These are phyloP conservation scores for Drosophila ustulata DNA, from an alignment of 2,888 invertebrate species.

Conservation along the genomic window DNA sequence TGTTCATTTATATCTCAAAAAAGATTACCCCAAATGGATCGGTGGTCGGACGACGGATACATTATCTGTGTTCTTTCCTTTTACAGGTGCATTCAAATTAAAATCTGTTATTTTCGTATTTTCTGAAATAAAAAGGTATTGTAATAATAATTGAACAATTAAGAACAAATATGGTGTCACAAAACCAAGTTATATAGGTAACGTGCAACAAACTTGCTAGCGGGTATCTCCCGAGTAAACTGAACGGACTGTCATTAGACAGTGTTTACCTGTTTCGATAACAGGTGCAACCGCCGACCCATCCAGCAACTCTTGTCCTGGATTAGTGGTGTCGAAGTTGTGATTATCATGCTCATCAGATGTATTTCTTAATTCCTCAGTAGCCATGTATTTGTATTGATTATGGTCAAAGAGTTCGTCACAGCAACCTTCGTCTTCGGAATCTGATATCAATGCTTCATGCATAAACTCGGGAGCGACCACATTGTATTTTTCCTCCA, in stretches of 20 bases:
- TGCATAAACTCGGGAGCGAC: conserved; percentile 99
- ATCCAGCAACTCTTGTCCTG: conserved; percentile 86
- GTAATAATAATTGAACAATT: background rate
- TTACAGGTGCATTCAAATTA: conserved; percentile 65
- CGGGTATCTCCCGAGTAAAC: no score
- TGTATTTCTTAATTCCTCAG: conserved; percentile 90
- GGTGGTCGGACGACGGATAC: conserved; percentile 88
- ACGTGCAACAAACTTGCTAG: no score
- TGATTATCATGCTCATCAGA: conserved; percentile 90
- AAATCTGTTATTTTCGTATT: conserved; percentile 5
- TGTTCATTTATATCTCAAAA: background rate
- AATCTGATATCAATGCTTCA: conserved; percentile 99
- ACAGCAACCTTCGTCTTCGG: conserved; percentile 99
- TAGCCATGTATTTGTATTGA: conserved; percentile 92
- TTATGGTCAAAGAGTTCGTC: conserved; percentile 87
- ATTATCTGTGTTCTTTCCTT: conserved; percentile 86
- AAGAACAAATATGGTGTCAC: background rate
- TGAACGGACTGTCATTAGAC: no score
- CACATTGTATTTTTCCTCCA: conserved; percentile 98
- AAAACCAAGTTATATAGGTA: no score
- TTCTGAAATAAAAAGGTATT: conserved; percentile 18
- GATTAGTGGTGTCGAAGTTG: conserved; percentile 88
- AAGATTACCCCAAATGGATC: conserved; percentile 88
- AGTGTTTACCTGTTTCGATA: conserved; percentile 51
- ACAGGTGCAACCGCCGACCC: conserved; percentile 32